phyloP scores from a whole-genome alignment of 2,797 vertebrate genomes.

The Hydrocynus forskahlii region DNA sequence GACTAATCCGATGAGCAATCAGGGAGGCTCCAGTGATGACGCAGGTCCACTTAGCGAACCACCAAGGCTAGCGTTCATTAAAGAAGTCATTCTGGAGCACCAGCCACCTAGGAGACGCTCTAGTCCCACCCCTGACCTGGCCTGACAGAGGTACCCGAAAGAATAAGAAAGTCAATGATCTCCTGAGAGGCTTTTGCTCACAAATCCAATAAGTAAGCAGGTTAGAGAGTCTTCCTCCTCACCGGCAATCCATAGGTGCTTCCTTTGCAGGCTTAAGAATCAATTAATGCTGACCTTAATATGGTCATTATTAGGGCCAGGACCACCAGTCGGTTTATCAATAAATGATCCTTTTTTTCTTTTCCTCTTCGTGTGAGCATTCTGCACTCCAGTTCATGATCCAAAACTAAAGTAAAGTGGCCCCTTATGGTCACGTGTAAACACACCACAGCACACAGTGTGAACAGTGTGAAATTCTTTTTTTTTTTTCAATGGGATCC shows the following conservation, averaged over 20 bases:
- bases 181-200: conserved; percentile 59
- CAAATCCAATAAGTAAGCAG: conserved; percentile 61
- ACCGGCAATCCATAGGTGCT: conserved; percentile 30
- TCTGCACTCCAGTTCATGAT: too few relatives aligned
- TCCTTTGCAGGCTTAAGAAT: conserved; percentile 23
- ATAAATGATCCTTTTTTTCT: too few relatives aligned
- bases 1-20: conserved; percentile 32
- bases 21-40: conserved; percentile 34
- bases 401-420: too few relatives aligned
- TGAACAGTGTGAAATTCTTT: too few relatives aligned
- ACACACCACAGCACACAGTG: too few relatives aligned
- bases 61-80: conserved; percentile 7
- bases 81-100: conserved; percentile 19
- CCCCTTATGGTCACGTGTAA: too few relatives aligned
- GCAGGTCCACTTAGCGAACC: conserved; percentile 29
- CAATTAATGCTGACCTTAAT: conserved; percentile 33
- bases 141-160: conserved; percentile 43
- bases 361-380: too few relatives aligned
- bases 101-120: conserved; percentile 24
- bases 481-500: too few relatives aligned
- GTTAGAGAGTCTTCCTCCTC: conserved; percentile 52
- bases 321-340: too few relatives aligned
- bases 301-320: too few relatives aligned
- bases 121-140: conserved; percentile 30
- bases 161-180: conserved; percentile 61